These are phyloP conservation scores for Orthosia incerta DNA, from an alignment of 2,888 invertebrate genomes.

Conservation along the genomic window DNA sequence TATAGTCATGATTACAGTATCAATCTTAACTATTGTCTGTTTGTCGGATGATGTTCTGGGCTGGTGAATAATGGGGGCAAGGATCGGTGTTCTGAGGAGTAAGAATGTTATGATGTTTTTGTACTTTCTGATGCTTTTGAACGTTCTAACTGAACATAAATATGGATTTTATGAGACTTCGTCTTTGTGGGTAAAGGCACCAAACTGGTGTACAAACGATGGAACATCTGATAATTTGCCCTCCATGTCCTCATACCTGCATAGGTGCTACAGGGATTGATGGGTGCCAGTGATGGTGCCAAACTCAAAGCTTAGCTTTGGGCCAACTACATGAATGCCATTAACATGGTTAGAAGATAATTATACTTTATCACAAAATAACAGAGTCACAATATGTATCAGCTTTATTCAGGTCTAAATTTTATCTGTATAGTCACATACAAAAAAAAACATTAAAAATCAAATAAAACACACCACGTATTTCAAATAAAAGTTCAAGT, in stretches of 20 bases:
- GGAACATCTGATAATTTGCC: too few species aligned
- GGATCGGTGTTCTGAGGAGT: not conserved
- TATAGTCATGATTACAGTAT: conserved; percentile 54
- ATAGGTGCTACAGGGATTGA: too few species aligned
- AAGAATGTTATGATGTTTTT: not conserved
- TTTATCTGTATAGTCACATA: not conserved
- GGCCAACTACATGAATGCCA: too few species aligned
- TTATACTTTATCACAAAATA: too few species aligned
- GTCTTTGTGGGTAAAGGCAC: too few species aligned
- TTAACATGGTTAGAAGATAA: too few species aligned
- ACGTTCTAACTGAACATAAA: too few species aligned
- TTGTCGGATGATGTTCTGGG: not conserved
- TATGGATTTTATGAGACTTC: too few species aligned
- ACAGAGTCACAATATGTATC: not conserved
- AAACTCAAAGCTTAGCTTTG: too few species aligned
- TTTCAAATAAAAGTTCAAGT: conserved; percentile 4
- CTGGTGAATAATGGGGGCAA: conserved; percentile 19
- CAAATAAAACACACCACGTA: not conserved
- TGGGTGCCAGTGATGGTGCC: too few species aligned
- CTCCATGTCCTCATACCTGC: too few species aligned
- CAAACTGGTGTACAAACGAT: too few species aligned
- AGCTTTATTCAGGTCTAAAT: not conserved
- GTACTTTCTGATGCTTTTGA: not conserved
- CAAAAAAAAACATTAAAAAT: not conserved
- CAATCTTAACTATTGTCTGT: conserved; percentile 56